Evolutionary conservation across 2,888 invertebrate species (phyloP).

Genomic region (Amiota minor): DNA sequence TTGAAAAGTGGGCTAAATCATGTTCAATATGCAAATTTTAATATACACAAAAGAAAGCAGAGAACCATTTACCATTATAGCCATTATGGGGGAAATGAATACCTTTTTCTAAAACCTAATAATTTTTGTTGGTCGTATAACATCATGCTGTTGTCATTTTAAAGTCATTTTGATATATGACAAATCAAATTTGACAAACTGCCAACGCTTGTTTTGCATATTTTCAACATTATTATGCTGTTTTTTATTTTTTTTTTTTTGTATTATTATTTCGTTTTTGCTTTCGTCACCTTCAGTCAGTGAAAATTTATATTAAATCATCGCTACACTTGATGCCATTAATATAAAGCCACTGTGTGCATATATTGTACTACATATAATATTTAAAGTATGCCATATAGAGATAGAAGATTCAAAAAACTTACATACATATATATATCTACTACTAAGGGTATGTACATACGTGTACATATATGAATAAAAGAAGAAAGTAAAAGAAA

Average conservation of each 20-base stretch:
- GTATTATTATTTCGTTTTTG: too few species aligned
- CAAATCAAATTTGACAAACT: slow-evolving; percentile 68
- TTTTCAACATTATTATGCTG: slow-evolving; percentile 52
- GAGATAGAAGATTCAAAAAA: neutral
- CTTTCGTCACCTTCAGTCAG: too few species aligned
- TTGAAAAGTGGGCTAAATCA: too few species aligned
- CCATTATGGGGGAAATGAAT: too few species aligned
- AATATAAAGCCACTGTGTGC: slow-evolving; percentile 40
- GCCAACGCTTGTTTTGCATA: slow-evolving; percentile 67
- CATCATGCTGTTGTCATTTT: slow-evolving; percentile 37
- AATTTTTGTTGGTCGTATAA: too few species aligned
- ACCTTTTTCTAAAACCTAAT: too few species aligned
- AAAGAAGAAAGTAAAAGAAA: slow-evolving; percentile 19
- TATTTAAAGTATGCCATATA: slow-evolving; percentile 29
- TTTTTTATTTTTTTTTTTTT: neutral
- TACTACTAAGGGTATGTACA: neutral
- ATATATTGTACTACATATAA: slow-evolving; percentile 44
- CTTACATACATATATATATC: neutral
- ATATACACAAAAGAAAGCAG: too few species aligned
- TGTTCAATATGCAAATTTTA: too few species aligned
- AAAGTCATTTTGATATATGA: slow-evolving; percentile 66
- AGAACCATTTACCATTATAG: too few species aligned
- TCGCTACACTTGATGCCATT: slow-evolving; percentile 57
- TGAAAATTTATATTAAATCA: slow-evolving; percentile 53
- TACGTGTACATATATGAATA: neutral